Base-by-base conservation (phyloP, 92 coral and sea anemone species). In the Scolanthus callimorphus region DNA sequence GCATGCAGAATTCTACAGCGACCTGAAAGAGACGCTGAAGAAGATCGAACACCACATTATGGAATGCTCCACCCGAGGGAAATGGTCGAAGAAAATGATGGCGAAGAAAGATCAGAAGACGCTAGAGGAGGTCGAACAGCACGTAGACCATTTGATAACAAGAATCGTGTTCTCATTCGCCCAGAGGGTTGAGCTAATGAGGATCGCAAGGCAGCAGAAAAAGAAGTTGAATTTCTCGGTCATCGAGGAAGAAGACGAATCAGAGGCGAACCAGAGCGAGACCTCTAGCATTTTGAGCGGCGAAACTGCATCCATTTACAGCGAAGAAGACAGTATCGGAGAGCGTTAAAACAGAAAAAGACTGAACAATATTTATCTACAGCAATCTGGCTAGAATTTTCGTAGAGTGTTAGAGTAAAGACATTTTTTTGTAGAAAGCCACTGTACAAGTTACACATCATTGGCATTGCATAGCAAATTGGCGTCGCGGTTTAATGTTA, bases 151-250 rank as follows among this genome's bases (percentile, higher is more conserved):
- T 28, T 79, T 90, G 11, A 73, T 90, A 29, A 90, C 97, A 1
- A 63, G 97, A 62, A 90, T 90, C 63, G 97, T 90, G 21, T 90
- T 90, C 55, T 78, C 97, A 22, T 90, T 90, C 31, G 97, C 97
- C 21, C 97, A 90, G 30, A 60, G 97, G 46, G 90, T 84, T 22
- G 70, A 86, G 28, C 62, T 74, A 39, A 63, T 80, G 69, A 85
- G 74, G 41, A 27, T 79, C 47, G 87, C 87, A 28, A 20, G 83
- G 41, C 67, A 67, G 34, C 65, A 74, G 26, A 48, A 51, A 47
- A 65, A 63, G 58, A 47, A 43, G 20, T 63, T 62, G 29, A 51
- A 51, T 17, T 57, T 79, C 46, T 29, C 85, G 11, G 76, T 69
- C 34, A 74, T 84, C 22, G 91, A 78, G 25, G 82, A 79, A 58